phyloP scores from a whole-genome alignment of 2,113 vertebrate genomes.

The Protomyctophum bolini region DNA sequence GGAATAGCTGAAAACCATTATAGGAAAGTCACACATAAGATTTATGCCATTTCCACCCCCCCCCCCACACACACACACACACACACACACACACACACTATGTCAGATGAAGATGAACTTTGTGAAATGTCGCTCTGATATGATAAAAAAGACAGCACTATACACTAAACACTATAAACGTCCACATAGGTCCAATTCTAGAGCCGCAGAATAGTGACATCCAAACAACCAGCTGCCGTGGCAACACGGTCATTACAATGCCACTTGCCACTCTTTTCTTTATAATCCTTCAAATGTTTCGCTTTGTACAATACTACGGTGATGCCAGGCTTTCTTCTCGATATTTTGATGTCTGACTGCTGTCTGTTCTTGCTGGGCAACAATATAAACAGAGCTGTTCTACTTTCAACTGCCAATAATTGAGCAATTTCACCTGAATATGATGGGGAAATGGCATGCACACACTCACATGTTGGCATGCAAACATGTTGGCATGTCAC shows the following conservation, averaged over 20 bases:
- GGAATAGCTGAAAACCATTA: too few relatives aligned
- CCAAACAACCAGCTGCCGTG: constrained; percentile 38
- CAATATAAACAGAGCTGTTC: constrained; percentile 23
- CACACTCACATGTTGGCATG: too few relatives aligned
- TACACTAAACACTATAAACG: too few relatives aligned
- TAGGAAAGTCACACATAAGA: too few relatives aligned
- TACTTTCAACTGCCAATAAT: constrained; percentile 3
- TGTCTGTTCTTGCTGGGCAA: constrained; percentile 24
- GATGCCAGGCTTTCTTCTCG: constrained; percentile 23
- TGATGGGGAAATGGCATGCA: not conserved
- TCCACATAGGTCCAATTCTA: not conserved
- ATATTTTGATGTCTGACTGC: not conserved
- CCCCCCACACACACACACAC: too few relatives aligned
- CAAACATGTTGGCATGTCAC: too few relatives aligned
- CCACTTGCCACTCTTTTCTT: constrained; percentile 42
- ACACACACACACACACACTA: too few relatives aligned
- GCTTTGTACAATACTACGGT: constrained; percentile 24
- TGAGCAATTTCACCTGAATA: constrained; percentile 11
- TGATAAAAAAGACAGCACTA: too few relatives aligned
- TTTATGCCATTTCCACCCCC: too few relatives aligned
- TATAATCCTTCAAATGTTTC: constrained; percentile 30
- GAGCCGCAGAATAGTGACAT: constrained; percentile 20
- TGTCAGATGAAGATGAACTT: too few relatives aligned
- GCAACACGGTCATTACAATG: constrained; percentile 39
- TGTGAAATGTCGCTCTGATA: too few relatives aligned